A percentile compares a stretch with the other conserved stretches of the same genome.
Conservation (phyloP, 1,140 invertebrate species). For the Drosophila albomicans region DNA sequence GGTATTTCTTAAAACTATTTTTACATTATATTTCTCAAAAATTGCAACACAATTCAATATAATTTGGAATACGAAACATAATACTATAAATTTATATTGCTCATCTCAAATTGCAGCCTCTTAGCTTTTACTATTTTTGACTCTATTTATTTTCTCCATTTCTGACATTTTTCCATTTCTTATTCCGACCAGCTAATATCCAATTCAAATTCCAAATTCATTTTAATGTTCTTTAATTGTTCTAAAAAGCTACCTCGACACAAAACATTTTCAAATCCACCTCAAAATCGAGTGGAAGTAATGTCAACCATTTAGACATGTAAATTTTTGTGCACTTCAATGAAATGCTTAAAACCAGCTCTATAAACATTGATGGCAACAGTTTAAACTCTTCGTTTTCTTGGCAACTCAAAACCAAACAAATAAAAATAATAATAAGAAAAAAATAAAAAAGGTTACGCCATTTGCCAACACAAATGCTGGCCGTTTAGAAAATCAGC, state of each 20-base stretch:
- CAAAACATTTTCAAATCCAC: not conserved
- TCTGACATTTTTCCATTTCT: too few species aligned
- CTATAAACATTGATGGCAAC: slow-evolving; percentile 21
- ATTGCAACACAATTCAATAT: too few species aligned
- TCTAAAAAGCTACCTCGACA: not conserved
- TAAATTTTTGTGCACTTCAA: slow-evolving; percentile 17
- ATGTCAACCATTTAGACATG: not conserved
- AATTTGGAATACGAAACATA: too few species aligned
- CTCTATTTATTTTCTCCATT: too few species aligned
- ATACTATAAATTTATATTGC: too few species aligned
- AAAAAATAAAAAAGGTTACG: slow-evolving; percentile 30
- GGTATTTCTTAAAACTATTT: too few species aligned
- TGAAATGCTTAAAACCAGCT: slow-evolving; percentile 2
- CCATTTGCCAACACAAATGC: slow-evolving; percentile 24
- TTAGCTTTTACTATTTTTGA: too few species aligned
- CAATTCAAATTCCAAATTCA: too few species aligned
- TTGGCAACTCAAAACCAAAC: slow-evolving; percentile 27
- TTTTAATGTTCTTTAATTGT: too few species aligned
- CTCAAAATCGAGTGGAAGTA: not conserved
- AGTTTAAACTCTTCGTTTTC: slow-evolving; percentile 37
- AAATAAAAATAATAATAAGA: slow-evolving; percentile 36
- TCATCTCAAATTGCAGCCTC: too few species aligned
- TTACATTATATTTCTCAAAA: too few species aligned
- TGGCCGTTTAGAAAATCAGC: slow-evolving; percentile 79
- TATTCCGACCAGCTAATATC: too few species aligned